Percentiles rank a stretch among this genome's conserved stretches.
Conservation (phyloP, 2,113 vertebrate genomes). For the Patagioenas fasciata region DNA sequence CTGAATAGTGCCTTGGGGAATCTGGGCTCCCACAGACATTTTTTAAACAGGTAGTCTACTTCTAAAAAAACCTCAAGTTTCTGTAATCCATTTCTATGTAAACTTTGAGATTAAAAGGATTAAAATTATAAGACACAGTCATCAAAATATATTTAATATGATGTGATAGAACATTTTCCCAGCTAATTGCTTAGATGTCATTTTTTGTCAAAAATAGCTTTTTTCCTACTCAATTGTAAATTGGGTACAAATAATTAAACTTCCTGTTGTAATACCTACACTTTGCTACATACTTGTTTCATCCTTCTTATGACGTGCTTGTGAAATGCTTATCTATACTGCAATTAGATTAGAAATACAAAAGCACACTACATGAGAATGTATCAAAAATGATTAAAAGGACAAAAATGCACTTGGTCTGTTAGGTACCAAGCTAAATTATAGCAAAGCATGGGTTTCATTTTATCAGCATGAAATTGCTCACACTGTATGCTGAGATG, state of each 20-base stretch:
- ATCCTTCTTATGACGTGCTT: neutral
- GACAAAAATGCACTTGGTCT: neutral
- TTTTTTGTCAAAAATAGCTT: neutral
- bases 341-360: neutral
- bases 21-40: neutral
- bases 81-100: neutral
- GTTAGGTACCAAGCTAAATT: neutral
- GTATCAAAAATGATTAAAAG: neutral
- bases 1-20: neutral
- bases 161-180: neutral
- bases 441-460: neutral
- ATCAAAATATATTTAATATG: neutral
- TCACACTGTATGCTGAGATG: neutral
- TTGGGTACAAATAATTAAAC: neutral
- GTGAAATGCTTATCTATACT: neutral
- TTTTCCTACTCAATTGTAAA: neutral
- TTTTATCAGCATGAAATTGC: neutral
- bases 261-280: neutral
- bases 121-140: neutral
- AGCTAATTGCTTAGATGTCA: neutral
- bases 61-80: neutral
- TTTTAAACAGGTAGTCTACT: neutral
- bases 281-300: neutral
- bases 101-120: neutral
- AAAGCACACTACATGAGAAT: neutral